Base-by-base conservation (phyloP, 2,888 invertebrate species). In the Ecliptopera silaceata region DNA sequence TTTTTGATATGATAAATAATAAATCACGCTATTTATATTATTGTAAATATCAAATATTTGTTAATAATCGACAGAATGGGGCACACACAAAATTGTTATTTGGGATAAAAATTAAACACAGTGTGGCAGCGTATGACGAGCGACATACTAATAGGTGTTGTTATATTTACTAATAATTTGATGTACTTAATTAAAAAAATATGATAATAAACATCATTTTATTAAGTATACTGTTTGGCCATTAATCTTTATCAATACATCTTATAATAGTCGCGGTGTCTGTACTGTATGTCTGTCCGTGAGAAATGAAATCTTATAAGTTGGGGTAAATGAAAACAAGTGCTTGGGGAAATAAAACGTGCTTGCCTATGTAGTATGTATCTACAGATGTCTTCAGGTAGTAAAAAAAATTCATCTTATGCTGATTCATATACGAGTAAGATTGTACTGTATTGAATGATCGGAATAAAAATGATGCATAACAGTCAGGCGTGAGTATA, bases 71-170 rank as follows among this genome's bases (percentile, higher is more conserved):
- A 59, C 59, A 61, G 5, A 64, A 69, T 63, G 69, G 70, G 66
- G 79, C 79, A 74, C 75, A 70, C 70, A 68, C 61, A 65, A 60
- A 70, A 61, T 69, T 70, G 86, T 86, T 88, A 87, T 84, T 86
- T 74, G 64, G 72, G 75, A 77, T 71, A 69, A 69, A 69, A 66
- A 76, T 80, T 70, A 75, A 85, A 84, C 83, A 86, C 84, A 84
- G 73, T 82, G 78, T 82, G 86, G 88, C 86, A 83, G 84, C 91
- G 90, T 90, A 90, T 90, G 90, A 89, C 88, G 88, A 88, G 88
- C 83, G 81, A 81, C 79, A 75, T 82, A 75, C 74, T 74, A 75
- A 70, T 58, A 61, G 43, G 51, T 59, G 50, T 51, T 22, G 65
- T 59, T 68, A 68, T 56, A 68, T 66, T 17, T 47, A 50, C 12